phyloP scores from a whole-genome alignment of 2,888 invertebrate genomes.

The Abscondita cerata region DNA sequence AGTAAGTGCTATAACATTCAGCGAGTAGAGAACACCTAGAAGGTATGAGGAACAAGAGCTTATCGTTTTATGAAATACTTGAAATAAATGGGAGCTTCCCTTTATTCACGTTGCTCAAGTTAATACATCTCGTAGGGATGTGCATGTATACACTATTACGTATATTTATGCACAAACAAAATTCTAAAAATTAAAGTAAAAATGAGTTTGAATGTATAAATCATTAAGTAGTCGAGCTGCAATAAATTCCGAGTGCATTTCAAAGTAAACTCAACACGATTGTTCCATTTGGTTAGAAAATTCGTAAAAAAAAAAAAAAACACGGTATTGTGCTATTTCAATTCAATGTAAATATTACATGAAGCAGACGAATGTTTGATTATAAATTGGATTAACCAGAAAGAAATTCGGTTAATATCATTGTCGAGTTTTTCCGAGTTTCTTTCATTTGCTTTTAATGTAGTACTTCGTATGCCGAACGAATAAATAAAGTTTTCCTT shows the following conservation, averaged over 20 bases:
- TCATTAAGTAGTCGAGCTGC: constrained; percentile 28
- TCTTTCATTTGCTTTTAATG: constrained; percentile 25
- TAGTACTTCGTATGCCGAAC: constrained; percentile 28
- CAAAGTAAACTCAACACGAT: constrained; percentile 35
- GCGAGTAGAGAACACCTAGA: not conserved
- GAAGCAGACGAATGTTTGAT: constrained; percentile 35
- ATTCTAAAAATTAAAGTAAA: too few species aligned
- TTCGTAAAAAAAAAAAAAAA: constrained; percentile 27
- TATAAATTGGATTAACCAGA: constrained; percentile 36
- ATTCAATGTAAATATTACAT: constrained; percentile 36
- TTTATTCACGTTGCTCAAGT: too few species aligned
- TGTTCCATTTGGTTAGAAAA: constrained; percentile 37
- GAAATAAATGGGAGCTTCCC: too few species aligned
- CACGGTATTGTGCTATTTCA: constrained; percentile 31
- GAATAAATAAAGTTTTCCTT: constrained; percentile 25
- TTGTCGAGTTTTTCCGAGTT: constrained; percentile 32
- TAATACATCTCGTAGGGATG: too few species aligned
- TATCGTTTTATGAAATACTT: too few species aligned
- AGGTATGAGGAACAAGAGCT: too few species aligned
- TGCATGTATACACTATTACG: too few species aligned
- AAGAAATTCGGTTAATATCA: constrained; percentile 36
- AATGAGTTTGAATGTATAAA: not conserved
- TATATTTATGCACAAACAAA: too few species aligned
- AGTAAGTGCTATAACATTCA: constrained; percentile 21
- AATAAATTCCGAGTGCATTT: constrained; percentile 25